These are phyloP conservation scores for Drosophila rufa DNA, from an alignment of 1,140 invertebrate genomes.

Conservation along the genomic window DNA sequence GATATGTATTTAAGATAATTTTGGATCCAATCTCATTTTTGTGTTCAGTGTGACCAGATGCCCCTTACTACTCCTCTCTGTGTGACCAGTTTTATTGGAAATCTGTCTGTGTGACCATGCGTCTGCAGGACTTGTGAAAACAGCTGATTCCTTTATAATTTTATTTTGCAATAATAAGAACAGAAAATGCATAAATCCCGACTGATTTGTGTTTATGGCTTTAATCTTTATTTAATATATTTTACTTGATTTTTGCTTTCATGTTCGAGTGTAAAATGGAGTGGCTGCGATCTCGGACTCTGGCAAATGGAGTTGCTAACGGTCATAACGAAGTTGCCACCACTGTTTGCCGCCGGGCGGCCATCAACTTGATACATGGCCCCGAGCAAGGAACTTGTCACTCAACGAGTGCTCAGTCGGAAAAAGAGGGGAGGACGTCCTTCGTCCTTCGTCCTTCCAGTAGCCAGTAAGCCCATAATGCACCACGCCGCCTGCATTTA, in stretches of 20 bases:
- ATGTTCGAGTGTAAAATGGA: neutral
- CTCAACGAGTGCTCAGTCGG: slow-evolving; percentile 39
- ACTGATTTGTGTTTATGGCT: neutral
- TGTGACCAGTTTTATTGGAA: no score
- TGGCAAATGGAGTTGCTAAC: slow-evolving; percentile 75
- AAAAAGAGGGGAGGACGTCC: slow-evolving; percentile 8
- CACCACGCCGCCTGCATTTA: slow-evolving; percentile 66
- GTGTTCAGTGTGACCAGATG: no score
- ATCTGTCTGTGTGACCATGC: no score
- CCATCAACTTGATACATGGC: slow-evolving; percentile 74
- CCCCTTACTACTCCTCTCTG: no score
- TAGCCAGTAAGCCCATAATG: slow-evolving; percentile 56
- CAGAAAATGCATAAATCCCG: no score
- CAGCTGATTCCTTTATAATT: neutral
- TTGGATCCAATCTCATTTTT: no score
- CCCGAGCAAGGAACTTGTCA: slow-evolving; percentile 54
- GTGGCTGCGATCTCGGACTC: slow-evolving; percentile 11
- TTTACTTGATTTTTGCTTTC: no score
- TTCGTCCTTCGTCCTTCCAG: neutral
- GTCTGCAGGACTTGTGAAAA: no score
- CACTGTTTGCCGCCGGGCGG: slow-evolving; percentile 51
- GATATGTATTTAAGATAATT: no score
- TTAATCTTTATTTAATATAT: no score
- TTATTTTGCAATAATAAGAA: neutral
- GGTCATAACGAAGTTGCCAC: slow-evolving; percentile 73